Conservation (phyloP, 92 coral and sea anemone species). For the Actinostola sp. region DNA sequence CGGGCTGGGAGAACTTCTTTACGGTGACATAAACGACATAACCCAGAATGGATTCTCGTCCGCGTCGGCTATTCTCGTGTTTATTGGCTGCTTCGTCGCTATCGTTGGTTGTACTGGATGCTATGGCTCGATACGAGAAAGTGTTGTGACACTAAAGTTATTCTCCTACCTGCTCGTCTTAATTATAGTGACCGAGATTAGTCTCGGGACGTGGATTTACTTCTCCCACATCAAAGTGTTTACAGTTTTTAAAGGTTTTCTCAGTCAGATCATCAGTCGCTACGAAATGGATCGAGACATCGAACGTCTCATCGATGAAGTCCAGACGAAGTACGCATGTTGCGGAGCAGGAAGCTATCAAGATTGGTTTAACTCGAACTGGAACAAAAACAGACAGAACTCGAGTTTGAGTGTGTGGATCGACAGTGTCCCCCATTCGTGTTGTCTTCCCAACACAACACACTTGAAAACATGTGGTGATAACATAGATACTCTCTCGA, state of each 20-base stretch:
- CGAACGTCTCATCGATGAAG: slow-evolving; percentile 50
- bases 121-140: slow-evolving; percentile 65
- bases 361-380: slow-evolving; percentile 72
- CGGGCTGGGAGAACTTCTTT: slow-evolving; percentile 64
- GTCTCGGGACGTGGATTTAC: slow-evolving; percentile 66
- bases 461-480: slow-evolving; percentile 60
- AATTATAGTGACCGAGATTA: slow-evolving; percentile 57
- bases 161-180: slow-evolving; percentile 59
- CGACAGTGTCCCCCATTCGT: slow-evolving; percentile 65
- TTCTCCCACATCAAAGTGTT: slow-evolving; percentile 63
- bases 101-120: slow-evolving; percentile 70
- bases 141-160: slow-evolving; percentile 44
- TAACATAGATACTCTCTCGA: slow-evolving; percentile 48
- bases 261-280: slow-evolving; percentile 38
- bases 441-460: slow-evolving; percentile 69
- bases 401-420: slow-evolving; percentile 43
- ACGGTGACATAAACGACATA: slow-evolving; percentile 63
- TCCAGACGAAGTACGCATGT: slow-evolving; percentile 59
- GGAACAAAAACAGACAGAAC: slow-evolving; percentile 67
- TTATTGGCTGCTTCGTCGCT: slow-evolving; percentile 54
- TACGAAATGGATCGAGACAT: slow-evolving; percentile 54
- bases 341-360: slow-evolving; percentile 65
- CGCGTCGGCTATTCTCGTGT: slow-evolving; percentile 64
- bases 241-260: slow-evolving; percentile 60
- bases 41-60: slow-evolving; percentile 63